These are phyloP conservation scores for Troilus luridus DNA, from an alignment of 2,888 invertebrate species.

Conservation along the genomic window DNA sequence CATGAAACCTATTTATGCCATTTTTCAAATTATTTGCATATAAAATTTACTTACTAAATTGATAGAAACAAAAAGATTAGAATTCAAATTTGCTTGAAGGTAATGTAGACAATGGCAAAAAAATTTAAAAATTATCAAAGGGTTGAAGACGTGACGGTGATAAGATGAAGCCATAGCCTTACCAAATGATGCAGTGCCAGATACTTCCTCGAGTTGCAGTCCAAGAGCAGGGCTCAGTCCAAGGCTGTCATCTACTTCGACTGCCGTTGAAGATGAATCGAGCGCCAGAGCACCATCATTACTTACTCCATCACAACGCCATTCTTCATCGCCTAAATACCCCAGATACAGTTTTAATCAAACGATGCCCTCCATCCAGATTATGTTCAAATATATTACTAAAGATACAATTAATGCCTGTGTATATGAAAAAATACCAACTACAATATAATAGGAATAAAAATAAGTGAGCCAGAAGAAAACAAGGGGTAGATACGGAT, in stretches of 20 bases:
- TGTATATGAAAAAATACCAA: background rate
- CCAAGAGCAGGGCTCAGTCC: slow-evolving; percentile 58
- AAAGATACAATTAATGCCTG: background rate
- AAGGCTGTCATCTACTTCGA: slow-evolving; percentile 63
- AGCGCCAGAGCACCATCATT: slow-evolving; percentile 35
- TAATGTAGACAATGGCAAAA: background rate
- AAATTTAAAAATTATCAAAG: background rate
- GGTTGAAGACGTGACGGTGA: background rate
- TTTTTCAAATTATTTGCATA: too few relatives aligned
- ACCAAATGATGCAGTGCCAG: slow-evolving; percentile 52
- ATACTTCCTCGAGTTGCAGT: slow-evolving; percentile 32
- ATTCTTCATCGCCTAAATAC: slow-evolving; percentile 64
- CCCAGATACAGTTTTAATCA: slow-evolving; percentile 33
- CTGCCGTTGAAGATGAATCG: slow-evolving; percentile 41
- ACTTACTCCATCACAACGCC: slow-evolving; percentile 57
- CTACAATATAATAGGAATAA: background rate
- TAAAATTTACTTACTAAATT: too few relatives aligned
- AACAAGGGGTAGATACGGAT: background rate
- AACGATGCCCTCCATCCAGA: background rate
- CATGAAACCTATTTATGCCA: too few relatives aligned
- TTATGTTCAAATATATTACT: background rate
- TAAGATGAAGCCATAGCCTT: slow-evolving; percentile 1
- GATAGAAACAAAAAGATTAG: too few relatives aligned
- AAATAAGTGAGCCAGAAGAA: background rate
- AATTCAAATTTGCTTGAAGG: too few relatives aligned